Evolutionary conservation across 2,888 invertebrate species (phyloP), one percentile per base, ranked within the genome.

Genomic region (Drosophila yooni): DNA sequence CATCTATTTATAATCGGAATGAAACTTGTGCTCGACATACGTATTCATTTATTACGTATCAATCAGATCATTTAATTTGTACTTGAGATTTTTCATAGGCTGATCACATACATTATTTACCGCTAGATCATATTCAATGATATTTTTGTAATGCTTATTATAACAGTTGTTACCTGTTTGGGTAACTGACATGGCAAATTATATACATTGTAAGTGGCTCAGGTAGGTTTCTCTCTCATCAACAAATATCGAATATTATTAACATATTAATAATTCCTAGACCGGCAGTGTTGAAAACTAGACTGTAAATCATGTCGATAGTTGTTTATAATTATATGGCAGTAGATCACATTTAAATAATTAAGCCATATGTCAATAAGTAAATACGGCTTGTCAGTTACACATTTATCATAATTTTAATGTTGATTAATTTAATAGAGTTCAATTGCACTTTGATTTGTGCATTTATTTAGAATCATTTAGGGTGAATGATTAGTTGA

Each of bases 401-500:
- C 13, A 21, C 57, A 48, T 29, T 68, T 68, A 50, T 34, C 65
- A 52, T 43, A 64, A 34, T 34, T 34, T n/a, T 33, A 36, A 46
- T 31, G 21, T 46, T 48, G 21, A 48, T 38, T 29, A 18, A 33
- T 15, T 38, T n/a, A 46, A 25, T 38, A 18, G 34, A 51, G 2
- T 29, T 66, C 18, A 40, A 36, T 33, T 48, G 31, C 7, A 27
- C 10, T 57, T 21, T 29, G 11, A 25, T 29, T 29, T 60, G 8
- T 11, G 21, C n/a, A 34, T 25, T 29, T 11, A 40, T 31, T 38
- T 36, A 21, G 31, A 1, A 18, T 38, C 25, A 3, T 8, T 50
- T 29, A 25, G 43, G 57, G 74, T 88, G 74, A 90, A 90, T 88
- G 87, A 88, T 86, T 51, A 65, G 43, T 40, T 40, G 34, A 25